Percentiles rank a stretch among this genome's conserved stretches.
These are phyloP conservation scores for Melieria omissa DNA, from an alignment of 2,888 invertebrate genomes.

Conservation along the genomic window DNA sequence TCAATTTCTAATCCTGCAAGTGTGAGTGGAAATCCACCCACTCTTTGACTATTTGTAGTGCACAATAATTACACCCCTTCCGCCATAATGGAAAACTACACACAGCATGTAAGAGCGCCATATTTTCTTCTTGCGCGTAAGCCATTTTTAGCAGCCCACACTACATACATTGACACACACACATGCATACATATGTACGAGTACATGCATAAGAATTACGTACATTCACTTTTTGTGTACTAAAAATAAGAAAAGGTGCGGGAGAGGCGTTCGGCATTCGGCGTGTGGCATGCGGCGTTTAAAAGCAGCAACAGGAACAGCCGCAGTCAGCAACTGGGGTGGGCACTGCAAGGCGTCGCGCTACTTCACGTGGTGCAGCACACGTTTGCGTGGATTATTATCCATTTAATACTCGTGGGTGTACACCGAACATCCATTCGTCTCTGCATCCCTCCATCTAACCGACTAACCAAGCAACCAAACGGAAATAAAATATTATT, in stretches of 20 bases:
- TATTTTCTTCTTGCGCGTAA: slow-evolving; percentile 44
- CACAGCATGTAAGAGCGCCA: slow-evolving; percentile 44
- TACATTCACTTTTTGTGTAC: slow-evolving; percentile 14
- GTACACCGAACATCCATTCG: slow-evolving; percentile 21
- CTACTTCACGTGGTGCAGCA: slow-evolving; percentile 21
- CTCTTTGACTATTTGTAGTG: slow-evolving; percentile 8
- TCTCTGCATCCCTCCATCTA: slow-evolving; percentile 8
- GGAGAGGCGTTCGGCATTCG: background rate
- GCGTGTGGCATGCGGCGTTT: background rate
- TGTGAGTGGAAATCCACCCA: slow-evolving; percentile 48
- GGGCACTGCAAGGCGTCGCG: slow-evolving; percentile 50
- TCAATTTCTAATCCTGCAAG: background rate
- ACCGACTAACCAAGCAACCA: background rate
- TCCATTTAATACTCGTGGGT: slow-evolving; percentile 37
- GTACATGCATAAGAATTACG: background rate
- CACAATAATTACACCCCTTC: too few relatives aligned
- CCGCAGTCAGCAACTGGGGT: slow-evolving; percentile 35
- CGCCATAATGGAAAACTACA: background rate
- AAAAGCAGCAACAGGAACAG: background rate
- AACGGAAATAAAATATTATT: too few relatives aligned
- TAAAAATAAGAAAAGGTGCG: slow-evolving; percentile 52
- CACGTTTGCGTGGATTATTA: slow-evolving; percentile 30
- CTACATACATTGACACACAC: slow-evolving; percentile 19
- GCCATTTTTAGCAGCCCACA: slow-evolving; percentile 55
- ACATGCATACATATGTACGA: background rate